Evolutionary conservation across 2,888 invertebrate species (phyloP).

Genomic region (Ypsolopha sequella): DNA sequence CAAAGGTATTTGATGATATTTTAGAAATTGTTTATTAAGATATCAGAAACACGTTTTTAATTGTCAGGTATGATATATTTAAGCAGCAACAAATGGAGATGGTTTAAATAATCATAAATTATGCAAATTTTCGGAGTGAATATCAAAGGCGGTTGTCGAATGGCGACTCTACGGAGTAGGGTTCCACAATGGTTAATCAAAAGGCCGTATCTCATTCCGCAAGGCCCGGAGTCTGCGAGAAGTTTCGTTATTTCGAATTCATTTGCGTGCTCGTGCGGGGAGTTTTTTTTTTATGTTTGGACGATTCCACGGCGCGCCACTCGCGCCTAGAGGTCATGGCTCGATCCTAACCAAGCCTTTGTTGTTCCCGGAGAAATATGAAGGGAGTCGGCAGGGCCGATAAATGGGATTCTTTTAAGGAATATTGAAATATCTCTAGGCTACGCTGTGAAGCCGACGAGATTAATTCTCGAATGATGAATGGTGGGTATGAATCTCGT

Average conservation of each 20-base stretch:
- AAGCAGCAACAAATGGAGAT: not conserved
- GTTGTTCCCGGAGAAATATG: slow-evolving; percentile 62
- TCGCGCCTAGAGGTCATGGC: slow-evolving; percentile 42
- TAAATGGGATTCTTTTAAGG: slow-evolving; percentile 58
- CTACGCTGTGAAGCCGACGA: slow-evolving; percentile 36
- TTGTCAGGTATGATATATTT: not conserved
- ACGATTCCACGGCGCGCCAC: slow-evolving; percentile 21
- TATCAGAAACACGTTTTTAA: not conserved
- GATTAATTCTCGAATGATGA: slow-evolving; percentile 57
- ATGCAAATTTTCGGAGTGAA: slow-evolving; percentile 11
- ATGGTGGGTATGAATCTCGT: slow-evolving; percentile 50
- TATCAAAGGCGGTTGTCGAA: slow-evolving; percentile 8
- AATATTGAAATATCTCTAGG: slow-evolving; percentile 61
- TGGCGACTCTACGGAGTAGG: slow-evolving; percentile 35
- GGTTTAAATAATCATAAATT: slow-evolving; percentile 7
- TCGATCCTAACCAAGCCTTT: slow-evolving; percentile 42
- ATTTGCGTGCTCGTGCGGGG: slow-evolving; percentile 63
- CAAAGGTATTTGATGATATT: slow-evolving; percentile 9
- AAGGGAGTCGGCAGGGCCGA: slow-evolving; percentile 41
- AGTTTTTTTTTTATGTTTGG: slow-evolving; percentile 43
- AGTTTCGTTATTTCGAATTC: slow-evolving; percentile 66
- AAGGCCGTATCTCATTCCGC: slow-evolving; percentile 60
- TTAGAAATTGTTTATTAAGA: not conserved
- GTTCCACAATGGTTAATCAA: slow-evolving; percentile 65
- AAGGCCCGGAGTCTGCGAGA: slow-evolving; percentile 35